Conservation (phyloP, 2,797 vertebrate species). For the Gymnothorax javanicus region DNA sequence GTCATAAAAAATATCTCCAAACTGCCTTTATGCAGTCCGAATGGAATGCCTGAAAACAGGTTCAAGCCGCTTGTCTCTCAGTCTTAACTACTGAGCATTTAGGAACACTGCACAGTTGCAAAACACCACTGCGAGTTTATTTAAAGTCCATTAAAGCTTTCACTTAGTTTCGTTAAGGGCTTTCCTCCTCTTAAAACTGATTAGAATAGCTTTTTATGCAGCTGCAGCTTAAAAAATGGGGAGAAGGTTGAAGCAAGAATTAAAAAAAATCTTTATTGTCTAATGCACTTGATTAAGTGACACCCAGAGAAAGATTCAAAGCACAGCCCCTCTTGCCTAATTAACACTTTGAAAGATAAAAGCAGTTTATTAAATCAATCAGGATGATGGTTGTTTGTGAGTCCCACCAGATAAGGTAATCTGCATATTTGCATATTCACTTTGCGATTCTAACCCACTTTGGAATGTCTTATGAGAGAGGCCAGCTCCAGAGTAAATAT, state of each 20-base stretch:
- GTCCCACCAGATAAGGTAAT: slow-evolving; percentile 98
- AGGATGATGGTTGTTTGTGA: slow-evolving; percentile 98
- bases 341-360: slow-evolving; percentile 99
- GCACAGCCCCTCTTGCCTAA: slow-evolving; percentile 93
- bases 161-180: slow-evolving; percentile 12
- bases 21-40: neutral
- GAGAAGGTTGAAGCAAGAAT: slow-evolving; percentile 46
- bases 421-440: slow-evolving; percentile 99
- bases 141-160: slow-evolving; percentile 30
- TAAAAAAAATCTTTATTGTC: slow-evolving; percentile 71
- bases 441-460: slow-evolving; percentile 97
- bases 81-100: neutral
- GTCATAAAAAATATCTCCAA: slow-evolving; percentile 44
- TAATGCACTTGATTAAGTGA: slow-evolving; percentile 80
- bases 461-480: slow-evolving; percentile 86
- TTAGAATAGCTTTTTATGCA: slow-evolving; percentile 44
- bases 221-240: slow-evolving; percentile 30
- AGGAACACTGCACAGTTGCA: neutral
- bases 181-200: slow-evolving; percentile 32
- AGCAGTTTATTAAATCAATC: slow-evolving; percentile 99
- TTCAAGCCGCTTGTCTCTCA: neutral
- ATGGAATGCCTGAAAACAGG: neutral
- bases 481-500: slow-evolving; percentile 91
- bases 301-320: slow-evolving; percentile 78
- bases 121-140: slow-evolving; percentile 8